Evolutionary conservation across 2,888 invertebrate species (phyloP).

Genomic region (Ichneumoninae sp.): DNA sequence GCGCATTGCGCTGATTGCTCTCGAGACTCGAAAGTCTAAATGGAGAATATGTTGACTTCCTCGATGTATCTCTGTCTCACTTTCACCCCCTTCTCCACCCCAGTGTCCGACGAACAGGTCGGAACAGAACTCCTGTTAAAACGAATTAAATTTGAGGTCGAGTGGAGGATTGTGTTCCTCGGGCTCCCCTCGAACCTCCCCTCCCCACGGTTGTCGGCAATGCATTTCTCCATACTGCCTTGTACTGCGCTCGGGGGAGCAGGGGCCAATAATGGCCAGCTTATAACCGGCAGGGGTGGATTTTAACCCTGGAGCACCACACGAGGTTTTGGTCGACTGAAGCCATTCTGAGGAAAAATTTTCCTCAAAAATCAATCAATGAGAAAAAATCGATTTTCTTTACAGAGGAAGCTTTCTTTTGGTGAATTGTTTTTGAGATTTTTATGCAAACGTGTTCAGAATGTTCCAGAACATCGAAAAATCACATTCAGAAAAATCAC

Average conservation of each 20-base stretch:
- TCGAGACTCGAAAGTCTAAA: slow-evolving; percentile 62
- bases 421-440: too few relatives aligned
- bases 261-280: too few relatives aligned
- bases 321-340: too few relatives aligned
- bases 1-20: slow-evolving; percentile 65
- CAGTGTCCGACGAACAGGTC: slow-evolving; percentile 46
- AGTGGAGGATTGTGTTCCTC: slow-evolving; percentile 57
- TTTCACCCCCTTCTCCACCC: slow-evolving; percentile 13
- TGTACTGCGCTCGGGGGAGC: background rate
- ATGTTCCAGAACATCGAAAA: too few relatives aligned
- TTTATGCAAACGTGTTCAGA: too few relatives aligned
- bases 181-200: slow-evolving; percentile 24
- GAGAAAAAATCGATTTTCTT: too few relatives aligned
- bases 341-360: too few relatives aligned
- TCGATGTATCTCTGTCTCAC: slow-evolving; percentile 25
- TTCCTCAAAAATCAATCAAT: too few relatives aligned
- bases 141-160: slow-evolving; percentile 66
- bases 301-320: too few relatives aligned
- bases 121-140: slow-evolving; percentile 56
- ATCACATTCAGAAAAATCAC: too few relatives aligned
- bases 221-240: slow-evolving; percentile 26
- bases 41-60: slow-evolving; percentile 47
- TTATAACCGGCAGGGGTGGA: too few relatives aligned
- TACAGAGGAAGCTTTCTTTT: too few relatives aligned
- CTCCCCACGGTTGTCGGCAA: slow-evolving; percentile 50